Evolutionary conservation across 1,140 invertebrate species (phyloP), one percentile per base, ranked within the genome.

Genomic region (Zeugodacus cucurbitae): DNA sequence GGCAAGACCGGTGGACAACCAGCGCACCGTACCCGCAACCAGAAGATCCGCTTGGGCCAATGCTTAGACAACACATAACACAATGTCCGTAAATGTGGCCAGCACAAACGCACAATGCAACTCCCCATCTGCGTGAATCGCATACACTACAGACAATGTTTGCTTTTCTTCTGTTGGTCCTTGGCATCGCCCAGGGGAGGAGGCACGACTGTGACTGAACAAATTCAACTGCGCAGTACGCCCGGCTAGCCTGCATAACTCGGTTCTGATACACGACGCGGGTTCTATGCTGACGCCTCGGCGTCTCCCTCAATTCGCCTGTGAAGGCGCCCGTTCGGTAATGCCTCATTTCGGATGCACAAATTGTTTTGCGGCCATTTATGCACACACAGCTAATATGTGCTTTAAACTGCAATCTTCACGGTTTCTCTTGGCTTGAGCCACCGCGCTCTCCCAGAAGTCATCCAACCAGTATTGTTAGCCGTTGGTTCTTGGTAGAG

Each of bases 311-410:
- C 1, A 5, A 74, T n/a, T 74, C 67, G 20, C 67, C 20, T 20
- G 34, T 37, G n/a, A 48, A 82, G 74, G 22, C 70, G 70, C 17
- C 29, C n/a, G 14, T 20, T 34, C 74, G 41, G 3, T 41, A 48
- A 11, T 82, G 41, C 74, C 41, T 82, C 74, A 82, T 82, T 82
- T 82, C 44, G 74, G 48, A 82, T 82, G 74, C 74, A 82, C 41
- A 82, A 82, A 82, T 82, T 82, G 74, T 82, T 82, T 37, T 82
- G 74, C 44, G 41, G n/a, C 41, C 41, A 41, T n/a, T 41, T 48
- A n/a, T 41, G 74, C 41, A 82, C 32, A 44, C 37, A 74, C 70
- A 26, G 70, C 14, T 74, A n/a, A 74, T 74, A 34, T 74, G 34
- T 22, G 20, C 74, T 48, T 48, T 26, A 82, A 7, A 26, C 70